These are phyloP conservation scores for Dugesia japonica DNA, from an alignment of 2,888 invertebrate genomes.

Conservation along the genomic window DNA sequence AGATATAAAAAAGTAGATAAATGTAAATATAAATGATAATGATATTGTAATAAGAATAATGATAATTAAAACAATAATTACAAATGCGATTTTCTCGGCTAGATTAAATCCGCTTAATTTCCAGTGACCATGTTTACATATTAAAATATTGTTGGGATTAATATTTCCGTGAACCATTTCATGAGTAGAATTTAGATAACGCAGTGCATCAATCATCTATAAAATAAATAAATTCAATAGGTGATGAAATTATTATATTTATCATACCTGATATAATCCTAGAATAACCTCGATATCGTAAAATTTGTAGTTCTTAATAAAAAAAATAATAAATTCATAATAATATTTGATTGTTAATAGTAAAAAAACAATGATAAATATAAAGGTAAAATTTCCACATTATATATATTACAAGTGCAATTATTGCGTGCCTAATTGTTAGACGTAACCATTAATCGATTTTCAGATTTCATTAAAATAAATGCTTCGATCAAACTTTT, in stretches of 20 bases:
- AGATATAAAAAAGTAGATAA: too few species aligned
- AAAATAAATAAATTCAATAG: neutral
- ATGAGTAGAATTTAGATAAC: constrained; percentile 14
- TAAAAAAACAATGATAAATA: too few species aligned
- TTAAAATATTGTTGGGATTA: neutral
- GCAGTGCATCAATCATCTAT: neutral
- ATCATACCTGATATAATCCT: neutral
- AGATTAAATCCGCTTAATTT: neutral
- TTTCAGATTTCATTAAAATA: too few species aligned
- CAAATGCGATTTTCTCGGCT: neutral
- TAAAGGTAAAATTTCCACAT: too few species aligned
- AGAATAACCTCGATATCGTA: neutral
- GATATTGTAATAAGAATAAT: too few species aligned
- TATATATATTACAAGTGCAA: too few species aligned
- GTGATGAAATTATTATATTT: neutral
- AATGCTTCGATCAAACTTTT: too few species aligned
- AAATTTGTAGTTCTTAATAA: neutral
- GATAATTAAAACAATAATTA: neutral
- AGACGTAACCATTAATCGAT: too few species aligned
- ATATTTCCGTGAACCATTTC: constrained; percentile 7
- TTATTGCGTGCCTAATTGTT: too few species aligned
- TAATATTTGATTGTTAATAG: too few species aligned
- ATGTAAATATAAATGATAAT: too few species aligned
- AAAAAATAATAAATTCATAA: too few species aligned
- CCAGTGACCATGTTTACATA: neutral